Evolutionary conservation across 1,140 invertebrate species (phyloP).

Genomic region (Drosophila mauritiana): DNA sequence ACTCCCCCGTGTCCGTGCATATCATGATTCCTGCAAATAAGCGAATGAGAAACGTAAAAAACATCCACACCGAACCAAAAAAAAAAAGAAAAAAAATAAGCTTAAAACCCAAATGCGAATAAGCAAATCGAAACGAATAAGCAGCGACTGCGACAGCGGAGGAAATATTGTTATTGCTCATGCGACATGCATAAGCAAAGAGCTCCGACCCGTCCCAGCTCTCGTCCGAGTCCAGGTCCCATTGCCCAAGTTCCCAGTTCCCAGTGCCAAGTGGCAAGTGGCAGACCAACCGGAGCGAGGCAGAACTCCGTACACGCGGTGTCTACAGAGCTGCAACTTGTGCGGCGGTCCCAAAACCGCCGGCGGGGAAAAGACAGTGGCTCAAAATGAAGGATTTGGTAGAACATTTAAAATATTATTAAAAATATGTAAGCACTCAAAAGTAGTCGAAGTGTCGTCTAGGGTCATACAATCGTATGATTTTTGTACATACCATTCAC

Average conservation of each 20-base stretch:
- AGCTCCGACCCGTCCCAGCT: constrained; percentile 26
- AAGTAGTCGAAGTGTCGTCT: too few relatives aligned
- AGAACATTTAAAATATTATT: background rate
- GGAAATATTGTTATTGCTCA: constrained; percentile 78
- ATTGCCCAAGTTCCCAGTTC: background rate
- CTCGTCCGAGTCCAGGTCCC: constrained; percentile 3
- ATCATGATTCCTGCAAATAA: constrained; percentile 58
- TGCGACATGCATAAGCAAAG: constrained; percentile 79
- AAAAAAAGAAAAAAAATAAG: constrained; percentile 23
- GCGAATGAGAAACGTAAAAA: constrained; percentile 59
- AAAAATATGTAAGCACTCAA: too few relatives aligned
- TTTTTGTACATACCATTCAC: too few relatives aligned
- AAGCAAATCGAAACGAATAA: constrained; percentile 74
- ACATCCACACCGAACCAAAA: constrained; percentile 18
- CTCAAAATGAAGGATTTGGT: background rate
- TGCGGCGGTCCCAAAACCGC: constrained; percentile 21
- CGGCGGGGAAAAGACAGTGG: constrained; percentile 19
- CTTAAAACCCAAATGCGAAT: constrained; percentile 44
- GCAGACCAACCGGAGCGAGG: constrained; percentile 36
- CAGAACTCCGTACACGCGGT: constrained; percentile 10
- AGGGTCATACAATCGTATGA: too few relatives aligned
- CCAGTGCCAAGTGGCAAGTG: constrained; percentile 18
- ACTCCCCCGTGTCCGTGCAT: constrained; percentile 20
- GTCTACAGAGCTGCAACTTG: constrained; percentile 40
- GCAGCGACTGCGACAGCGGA: constrained; percentile 44